Base-by-base conservation (phyloP, 2,113 vertebrate genomes). In the Gobio gobio region DNA sequence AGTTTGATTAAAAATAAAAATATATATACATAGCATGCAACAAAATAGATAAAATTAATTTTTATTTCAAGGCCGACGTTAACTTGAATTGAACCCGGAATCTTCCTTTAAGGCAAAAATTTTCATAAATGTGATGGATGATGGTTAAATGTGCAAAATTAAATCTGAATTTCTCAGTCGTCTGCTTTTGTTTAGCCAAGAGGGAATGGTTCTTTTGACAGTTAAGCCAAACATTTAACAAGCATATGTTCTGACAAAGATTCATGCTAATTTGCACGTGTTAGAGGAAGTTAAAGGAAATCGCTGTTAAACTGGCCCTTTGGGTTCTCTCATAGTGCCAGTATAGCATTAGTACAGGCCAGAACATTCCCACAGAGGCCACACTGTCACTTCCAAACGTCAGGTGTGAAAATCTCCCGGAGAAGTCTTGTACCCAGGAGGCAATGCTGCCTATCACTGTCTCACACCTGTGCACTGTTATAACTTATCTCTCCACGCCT, bases 361-460 rank as follows among this genome's bases (percentile, higher is more conserved):
- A 78, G 74, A 81, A 85, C 73, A 81, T 84, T 79, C 84, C 63
- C 66, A 83, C 78, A 72, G 72, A 78, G 40, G 84, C 81, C 81
- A 13, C 54, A 73, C 54, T 90, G 77, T 82, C 74, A 59, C 76
- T 72, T 73, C 49, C 72, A 43, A 16, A 82, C 43, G 70, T 82
- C 73, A 78, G 75, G 26, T 79, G 13, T 47, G 83, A 82, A 87
- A 86, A 83, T 81, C 86, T 76, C 83, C 58, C 66, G 51, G 70
- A 76, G 85, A 84, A 87, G 58, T 75, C 76, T 76, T 70, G 64
- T 77, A 74, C 72, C 83, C 79, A 79, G 87, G 59, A 84, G 85
- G 83, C 82, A 88, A 83, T 83, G 87, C 88, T 78, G 76, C 83
- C 89, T 89, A 90, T 91, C 89, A 56, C 88, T 68, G 77, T 70